Base-by-base conservation (phyloP, 30 jellyfish, hydroid and myxozoan species). In the Morbakka virulenta region DNA sequence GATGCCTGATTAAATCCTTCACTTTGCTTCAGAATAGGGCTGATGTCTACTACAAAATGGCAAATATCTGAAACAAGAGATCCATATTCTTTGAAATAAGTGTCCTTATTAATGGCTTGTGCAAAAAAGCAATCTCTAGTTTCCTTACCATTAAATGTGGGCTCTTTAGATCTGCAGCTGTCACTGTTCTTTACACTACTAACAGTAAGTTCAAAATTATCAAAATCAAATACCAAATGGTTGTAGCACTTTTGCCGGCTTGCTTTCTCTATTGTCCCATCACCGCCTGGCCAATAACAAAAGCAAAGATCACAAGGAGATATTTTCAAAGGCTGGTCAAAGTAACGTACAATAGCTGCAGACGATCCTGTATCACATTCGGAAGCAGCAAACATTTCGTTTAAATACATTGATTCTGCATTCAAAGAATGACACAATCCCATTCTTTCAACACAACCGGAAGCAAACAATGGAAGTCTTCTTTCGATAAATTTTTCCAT, bases 271-370 rank as follows among this genome's bases (percentile, higher is more conserved):
- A 76, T 61, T 22, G 17, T 22, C n/a, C 87, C 87, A 0, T 76
- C 79, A 1, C 87, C 87, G 48, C 69, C 87, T 2, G 87, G 87
- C 87, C 87, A 76, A 14, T 76, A 32, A 34, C 87, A 76, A 31
- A 76, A 76, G 79, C 87, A 76, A 77, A 76, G 27, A 26, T 74
- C 32, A n/a, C n/a, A n/a, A 13, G 32, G 76, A 3, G 13, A 64
- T 28, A 74, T 23, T 0, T 30, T 22, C 52, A 62, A 22, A 30
- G 28, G 53, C 33, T 24, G 31, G 25, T 28, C 33, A 21, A 74
- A 26, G 66, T 52, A 24, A 1, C 68, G 27, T 24, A 74, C 76
- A 27, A 74, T 29, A 6, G 86, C 77, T 0, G 77, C 86, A 3
- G 86, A 74, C 0, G 61, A 67, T 29, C 52, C 86, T 52, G 86